Evolutionary conservation across 1,140 invertebrate genomes (phyloP).

Genomic region (Aporrectodea caliginosa): DNA sequence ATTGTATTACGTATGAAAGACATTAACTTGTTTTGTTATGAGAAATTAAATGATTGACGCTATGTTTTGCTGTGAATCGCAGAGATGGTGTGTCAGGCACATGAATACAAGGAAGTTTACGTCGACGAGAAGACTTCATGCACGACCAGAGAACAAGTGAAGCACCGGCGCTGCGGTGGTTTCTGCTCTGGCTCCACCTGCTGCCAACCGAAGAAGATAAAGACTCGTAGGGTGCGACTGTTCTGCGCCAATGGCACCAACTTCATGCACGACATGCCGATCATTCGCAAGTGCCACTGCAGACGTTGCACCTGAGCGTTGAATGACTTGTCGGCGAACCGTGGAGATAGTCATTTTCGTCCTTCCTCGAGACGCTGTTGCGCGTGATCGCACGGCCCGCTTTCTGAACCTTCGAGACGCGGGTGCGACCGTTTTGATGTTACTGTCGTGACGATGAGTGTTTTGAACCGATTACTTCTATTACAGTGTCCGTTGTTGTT

Average conservation of each 20-base stretch:
- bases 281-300: slow-evolving; percentile 79
- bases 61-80: too few relatives aligned
- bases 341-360: background rate
- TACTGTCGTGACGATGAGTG: too few relatives aligned
- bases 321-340: background rate
- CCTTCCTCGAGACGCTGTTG: too few relatives aligned
- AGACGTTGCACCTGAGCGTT: slow-evolving; percentile 37
- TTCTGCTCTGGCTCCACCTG: slow-evolving; percentile 59
- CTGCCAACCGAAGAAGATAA: slow-evolving; percentile 82
- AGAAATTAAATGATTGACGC: too few relatives aligned
- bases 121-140: slow-evolving; percentile 48
- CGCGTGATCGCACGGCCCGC: too few relatives aligned
- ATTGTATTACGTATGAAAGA: too few relatives aligned
- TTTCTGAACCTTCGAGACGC: too few relatives aligned
- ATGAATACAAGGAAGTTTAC: slow-evolving; percentile 46
- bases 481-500: too few relatives aligned
- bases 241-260: slow-evolving; percentile 86
- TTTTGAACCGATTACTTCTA: too few relatives aligned
- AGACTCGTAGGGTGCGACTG: slow-evolving; percentile 85
- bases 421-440: too few relatives aligned
- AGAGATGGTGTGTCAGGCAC: slow-evolving; percentile 45
- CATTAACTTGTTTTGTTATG: too few relatives aligned
- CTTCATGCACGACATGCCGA: slow-evolving; percentile 91
- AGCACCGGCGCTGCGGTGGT: slow-evolving; percentile 47
- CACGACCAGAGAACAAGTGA: slow-evolving; percentile 44